A percentile compares a stretch with the other conserved stretches of the same genome.
These are phyloP conservation scores for Zootoca vivipara DNA, from an alignment of 2,113 vertebrate genomes.

Conservation along the genomic window DNA sequence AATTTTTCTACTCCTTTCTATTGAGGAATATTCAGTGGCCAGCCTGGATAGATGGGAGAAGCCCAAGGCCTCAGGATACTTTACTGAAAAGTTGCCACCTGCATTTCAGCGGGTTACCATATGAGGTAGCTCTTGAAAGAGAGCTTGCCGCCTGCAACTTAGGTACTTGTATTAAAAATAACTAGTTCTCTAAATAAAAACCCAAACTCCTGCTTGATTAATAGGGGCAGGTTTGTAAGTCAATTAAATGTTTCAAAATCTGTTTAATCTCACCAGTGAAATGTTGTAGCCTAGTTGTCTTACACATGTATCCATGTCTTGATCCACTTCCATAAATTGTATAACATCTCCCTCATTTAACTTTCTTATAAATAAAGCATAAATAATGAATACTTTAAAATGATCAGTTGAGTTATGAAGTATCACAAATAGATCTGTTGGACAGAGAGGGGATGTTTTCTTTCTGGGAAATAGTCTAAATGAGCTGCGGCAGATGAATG, in stretches of 20 bases:
- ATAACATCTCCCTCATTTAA: conserved; percentile 7
- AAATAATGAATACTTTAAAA: conserved; percentile 15
- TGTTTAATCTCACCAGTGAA: background rate
- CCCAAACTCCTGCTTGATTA: background rate
- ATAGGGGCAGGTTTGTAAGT: background rate
- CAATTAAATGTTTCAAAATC: background rate
- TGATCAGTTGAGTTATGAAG: conserved; percentile 15
- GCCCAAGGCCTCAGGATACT: background rate
- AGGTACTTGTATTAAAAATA: background rate
- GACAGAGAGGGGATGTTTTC: conserved; percentile 11
- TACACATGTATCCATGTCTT: background rate
- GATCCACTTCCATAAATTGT: background rate
- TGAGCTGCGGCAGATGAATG: conserved; percentile 29
- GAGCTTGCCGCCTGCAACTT: too few species aligned
- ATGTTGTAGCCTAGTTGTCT: background rate
- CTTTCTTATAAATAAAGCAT: background rate
- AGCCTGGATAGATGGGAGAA: too few species aligned
- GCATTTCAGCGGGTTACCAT: background rate
- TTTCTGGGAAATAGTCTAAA: conserved; percentile 11
- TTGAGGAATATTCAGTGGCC: background rate
- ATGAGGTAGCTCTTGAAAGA: background rate
- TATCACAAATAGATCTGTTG: background rate
- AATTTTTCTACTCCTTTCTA: too few species aligned
- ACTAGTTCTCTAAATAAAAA: too few species aligned
- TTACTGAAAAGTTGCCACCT: background rate